Evolutionary conservation across 53 echinoderm and acorn worm species (phyloP).

Genomic region (Glandiceps talaboti): DNA sequence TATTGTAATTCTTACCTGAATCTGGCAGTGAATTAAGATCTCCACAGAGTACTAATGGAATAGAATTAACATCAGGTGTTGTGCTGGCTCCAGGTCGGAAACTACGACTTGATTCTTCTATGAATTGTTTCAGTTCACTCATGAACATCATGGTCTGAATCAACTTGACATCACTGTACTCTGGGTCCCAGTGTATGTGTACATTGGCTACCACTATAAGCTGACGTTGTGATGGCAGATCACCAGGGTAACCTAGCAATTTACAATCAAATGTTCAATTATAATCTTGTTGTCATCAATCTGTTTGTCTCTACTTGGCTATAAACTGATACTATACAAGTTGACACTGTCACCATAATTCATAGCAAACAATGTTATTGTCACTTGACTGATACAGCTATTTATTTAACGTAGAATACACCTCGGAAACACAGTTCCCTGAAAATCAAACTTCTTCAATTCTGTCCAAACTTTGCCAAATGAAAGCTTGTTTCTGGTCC

Average conservation of each 20-base stretch:
- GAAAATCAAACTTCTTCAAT: too few relatives aligned
- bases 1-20: conserved; percentile 54
- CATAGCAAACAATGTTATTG: too few relatives aligned
- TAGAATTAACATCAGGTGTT: conserved; percentile 22
- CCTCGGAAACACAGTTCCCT: too few relatives aligned
- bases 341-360: too few relatives aligned
- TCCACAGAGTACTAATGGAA: conserved; percentile 84
- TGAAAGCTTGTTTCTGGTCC: too few relatives aligned
- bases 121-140: conserved; percentile 87
- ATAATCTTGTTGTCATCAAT: too few relatives aligned
- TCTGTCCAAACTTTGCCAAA: too few relatives aligned
- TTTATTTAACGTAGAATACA: too few relatives aligned
- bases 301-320: too few relatives aligned
- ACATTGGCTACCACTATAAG: conserved; percentile 81
- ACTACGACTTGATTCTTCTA: conserved; percentile 77
- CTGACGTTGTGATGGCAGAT: conserved; percentile 33
- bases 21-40: conserved; percentile 98
- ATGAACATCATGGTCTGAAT: conserved; percentile 99
- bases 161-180: conserved; percentile 93
- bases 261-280: too few relatives aligned
- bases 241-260: not conserved
- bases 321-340: too few relatives aligned
- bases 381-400: too few relatives aligned
- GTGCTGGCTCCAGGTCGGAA: conserved; percentile 76
- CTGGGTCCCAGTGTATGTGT: conserved; percentile 99